Evolutionary conservation across 2,888 invertebrate species (phyloP).

Genomic region (Eustalomyia histrio): DNA sequence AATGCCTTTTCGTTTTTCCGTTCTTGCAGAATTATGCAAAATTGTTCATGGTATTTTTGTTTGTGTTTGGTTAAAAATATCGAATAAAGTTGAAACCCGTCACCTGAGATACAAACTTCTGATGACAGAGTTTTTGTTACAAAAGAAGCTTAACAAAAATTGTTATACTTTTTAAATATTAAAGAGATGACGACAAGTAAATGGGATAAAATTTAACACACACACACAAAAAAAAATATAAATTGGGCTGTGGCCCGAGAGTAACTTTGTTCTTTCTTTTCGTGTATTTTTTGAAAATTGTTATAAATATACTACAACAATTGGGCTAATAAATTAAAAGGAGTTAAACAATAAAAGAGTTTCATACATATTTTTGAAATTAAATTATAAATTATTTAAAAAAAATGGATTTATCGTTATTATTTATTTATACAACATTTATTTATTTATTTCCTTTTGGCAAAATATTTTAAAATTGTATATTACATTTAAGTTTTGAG

Average conservation of each 20-base stretch:
- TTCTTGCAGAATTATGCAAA: too few species aligned
- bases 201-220: conserved; percentile 47
- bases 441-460: not conserved
- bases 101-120: conserved; percentile 51
- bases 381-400: not conserved
- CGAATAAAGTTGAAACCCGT: conserved; percentile 50
- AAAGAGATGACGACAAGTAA: conserved; percentile 56
- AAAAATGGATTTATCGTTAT: not conserved
- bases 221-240: conserved; percentile 41
- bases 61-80: conserved; percentile 37
- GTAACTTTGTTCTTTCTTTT: conserved; percentile 37
- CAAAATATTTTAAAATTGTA: not conserved
- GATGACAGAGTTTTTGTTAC: conserved; percentile 16
- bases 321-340: not conserved
- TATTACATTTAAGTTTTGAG: not conserved
- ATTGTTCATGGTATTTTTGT: not conserved
- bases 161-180: conserved; percentile 44
- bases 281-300: conserved; percentile 33
- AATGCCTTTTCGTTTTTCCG: too few species aligned
- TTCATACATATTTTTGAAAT: not conserved
- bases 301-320: conserved; percentile 2
- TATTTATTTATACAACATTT: not conserved
- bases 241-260: conserved; percentile 65
- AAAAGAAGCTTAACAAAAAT: conserved; percentile 43
- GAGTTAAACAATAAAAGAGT: not conserved